phyloP scores from a whole-genome alignment of 2,888 invertebrate species.

The Scaptomyza parva region DNA sequence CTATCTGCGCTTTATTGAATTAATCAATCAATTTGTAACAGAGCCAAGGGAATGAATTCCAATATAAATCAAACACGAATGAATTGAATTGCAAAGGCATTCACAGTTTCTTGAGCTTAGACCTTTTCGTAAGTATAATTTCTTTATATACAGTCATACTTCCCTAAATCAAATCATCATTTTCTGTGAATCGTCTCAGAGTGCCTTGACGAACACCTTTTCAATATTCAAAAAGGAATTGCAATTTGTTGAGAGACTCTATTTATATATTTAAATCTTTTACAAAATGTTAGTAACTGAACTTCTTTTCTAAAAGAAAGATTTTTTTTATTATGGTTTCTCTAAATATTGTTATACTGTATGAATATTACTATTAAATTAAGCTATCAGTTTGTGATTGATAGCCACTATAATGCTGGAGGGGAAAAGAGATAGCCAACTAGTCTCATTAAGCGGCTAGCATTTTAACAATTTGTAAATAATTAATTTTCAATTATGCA shows the following conservation, averaged over 20 bases:
- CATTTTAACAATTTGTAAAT: slow-evolving; percentile 77
- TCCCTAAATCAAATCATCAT: slow-evolving; percentile 24
- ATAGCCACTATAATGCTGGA: slow-evolving; percentile 20
- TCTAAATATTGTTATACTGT: background rate
- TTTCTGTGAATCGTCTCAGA: background rate
- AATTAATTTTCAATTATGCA: slow-evolving; percentile 79
- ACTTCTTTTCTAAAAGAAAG: no score
- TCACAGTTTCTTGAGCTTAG: slow-evolving; percentile 7
- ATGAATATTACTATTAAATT: background rate
- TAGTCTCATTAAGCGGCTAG: slow-evolving; percentile 51
- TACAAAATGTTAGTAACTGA: background rate
- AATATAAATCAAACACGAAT: slow-evolving; percentile 34
- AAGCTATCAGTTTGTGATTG: slow-evolving; percentile 47
- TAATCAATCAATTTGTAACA: slow-evolving; percentile 71
- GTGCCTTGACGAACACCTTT: background rate
- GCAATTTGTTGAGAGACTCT: slow-evolving; percentile 11
- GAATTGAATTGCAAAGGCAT: slow-evolving; percentile 36
- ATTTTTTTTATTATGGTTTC: background rate
- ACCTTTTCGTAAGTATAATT: background rate
- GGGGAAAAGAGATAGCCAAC: background rate
- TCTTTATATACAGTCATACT: slow-evolving; percentile 4
- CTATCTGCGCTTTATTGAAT: slow-evolving; percentile 68
- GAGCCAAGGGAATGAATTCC: slow-evolving; percentile 44
- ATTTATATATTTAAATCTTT: background rate
- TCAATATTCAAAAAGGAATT: slow-evolving; percentile 3